phyloP scores from a whole-genome alignment of 2,888 invertebrate genomes.

The Latrodectus hesperus region DNA sequence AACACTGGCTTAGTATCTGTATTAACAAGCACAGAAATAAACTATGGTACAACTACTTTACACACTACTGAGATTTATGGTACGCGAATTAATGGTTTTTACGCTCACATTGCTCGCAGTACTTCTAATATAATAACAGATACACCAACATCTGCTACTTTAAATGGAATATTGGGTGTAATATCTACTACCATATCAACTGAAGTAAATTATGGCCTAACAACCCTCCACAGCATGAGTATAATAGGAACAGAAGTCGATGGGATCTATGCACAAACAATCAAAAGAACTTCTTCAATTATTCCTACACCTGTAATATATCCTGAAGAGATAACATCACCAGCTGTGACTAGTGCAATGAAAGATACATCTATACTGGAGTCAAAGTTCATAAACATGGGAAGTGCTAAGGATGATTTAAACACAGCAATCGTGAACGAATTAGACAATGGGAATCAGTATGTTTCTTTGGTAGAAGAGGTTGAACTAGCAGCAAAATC shows the following conservation, averaged over 20 bases:
- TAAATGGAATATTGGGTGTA: conserved; percentile 33
- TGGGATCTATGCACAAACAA: conserved; percentile 62
- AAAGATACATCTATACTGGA: conserved; percentile 14
- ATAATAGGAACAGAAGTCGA: conserved; percentile 68
- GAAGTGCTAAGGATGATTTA: conserved; percentile 55
- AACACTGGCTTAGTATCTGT: conserved; percentile 68
- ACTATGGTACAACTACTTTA: conserved; percentile 62
- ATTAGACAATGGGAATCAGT: conserved; percentile 47
- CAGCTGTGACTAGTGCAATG: not conserved
- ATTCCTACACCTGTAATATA: conserved; percentile 6
- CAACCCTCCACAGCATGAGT: conserved; percentile 66
- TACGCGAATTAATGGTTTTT: conserved; percentile 70
- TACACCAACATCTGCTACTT: not conserved
- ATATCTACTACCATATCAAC: conserved; percentile 68
- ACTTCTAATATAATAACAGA: conserved; percentile 53
- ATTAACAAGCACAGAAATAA: conserved; percentile 67
- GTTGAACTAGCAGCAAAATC: conserved; percentile 42
- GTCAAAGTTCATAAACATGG: conserved; percentile 9
- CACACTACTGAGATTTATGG: conserved; percentile 71
- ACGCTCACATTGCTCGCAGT: conserved; percentile 64
- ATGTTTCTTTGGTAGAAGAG: conserved; percentile 44
- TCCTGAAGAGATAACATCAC: conserved; percentile 16
- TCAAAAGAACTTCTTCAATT: conserved; percentile 43
- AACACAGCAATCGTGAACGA: conserved; percentile 59
- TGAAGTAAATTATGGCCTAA: conserved; percentile 60